A percentile compares a stretch with the other conserved stretches of the same genome.
Conservation (phyloP, 2,888 invertebrate genomes). For the Gastrophysa polygoni region DNA sequence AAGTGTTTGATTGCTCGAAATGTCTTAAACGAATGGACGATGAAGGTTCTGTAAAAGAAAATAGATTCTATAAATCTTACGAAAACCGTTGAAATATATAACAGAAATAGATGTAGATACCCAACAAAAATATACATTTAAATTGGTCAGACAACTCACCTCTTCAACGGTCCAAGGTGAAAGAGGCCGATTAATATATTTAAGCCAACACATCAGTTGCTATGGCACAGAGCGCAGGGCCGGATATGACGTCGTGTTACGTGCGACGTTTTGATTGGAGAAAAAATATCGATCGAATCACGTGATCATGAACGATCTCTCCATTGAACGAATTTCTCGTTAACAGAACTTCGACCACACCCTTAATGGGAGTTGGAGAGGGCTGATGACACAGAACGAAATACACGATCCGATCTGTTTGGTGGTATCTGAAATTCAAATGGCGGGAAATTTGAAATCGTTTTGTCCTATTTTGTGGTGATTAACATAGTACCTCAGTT, state of each 20-base stretch:
- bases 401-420: too few species aligned
- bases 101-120: too few species aligned
- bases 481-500: too few species aligned
- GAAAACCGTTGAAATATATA: too few species aligned
- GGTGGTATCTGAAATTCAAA: too few species aligned
- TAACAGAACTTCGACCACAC: too few species aligned
- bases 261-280: neutral
- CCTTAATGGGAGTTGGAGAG: too few species aligned
- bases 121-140: too few species aligned
- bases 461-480: too few species aligned
- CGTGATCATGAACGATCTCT: neutral
- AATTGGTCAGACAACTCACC: conserved; percentile 19
- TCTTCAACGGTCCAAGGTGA: conserved; percentile 25
- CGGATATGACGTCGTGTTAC: neutral
- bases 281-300: neutral
- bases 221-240: neutral
- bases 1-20: neutral
- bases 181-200: conserved; percentile 16
- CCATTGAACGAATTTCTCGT: neutral
- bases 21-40: neutral
- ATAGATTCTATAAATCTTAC: neutral
- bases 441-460: too few species aligned
- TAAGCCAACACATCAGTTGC: neutral
- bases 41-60: neutral
- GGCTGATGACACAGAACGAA: too few species aligned